Base-by-base conservation (phyloP, 2,797 vertebrate species). In the Eurystomus glaucurus region DNA sequence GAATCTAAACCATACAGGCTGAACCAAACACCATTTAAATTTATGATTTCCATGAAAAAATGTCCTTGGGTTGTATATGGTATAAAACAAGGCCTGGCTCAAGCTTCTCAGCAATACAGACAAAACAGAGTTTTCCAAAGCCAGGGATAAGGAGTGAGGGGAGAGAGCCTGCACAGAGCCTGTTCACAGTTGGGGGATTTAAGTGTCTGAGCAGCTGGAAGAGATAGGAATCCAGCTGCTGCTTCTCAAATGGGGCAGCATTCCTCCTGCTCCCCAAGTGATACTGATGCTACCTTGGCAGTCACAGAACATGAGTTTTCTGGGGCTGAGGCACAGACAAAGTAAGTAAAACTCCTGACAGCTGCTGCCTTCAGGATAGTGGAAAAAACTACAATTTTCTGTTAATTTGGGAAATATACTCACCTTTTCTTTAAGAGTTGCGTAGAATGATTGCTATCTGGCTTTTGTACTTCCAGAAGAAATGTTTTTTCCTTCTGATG, bases 61-160 rank as follows among this genome's bases (percentile, higher is more conserved):
- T 9, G 5, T 46, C 28, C 28, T 75, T 48, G 35, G 2, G 1
- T 50, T 93, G 14, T 14, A 29, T 0, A 1, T 3, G 7, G 3
- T 33, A 19, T 52, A 18, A 89, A 86, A 25, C 5, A 65, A 86
- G 16, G 9, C 19, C 58, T 68, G 33, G 3, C 11, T 79, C 20
- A 82, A 79, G 2, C 3, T 85, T 85, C 28, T 51, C 39, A 74
- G 13, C 15, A 28, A 20, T 25, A 50, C 1, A 72, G 29, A 54
- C 5, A 23, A 52, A 85, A 58, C 1, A 25, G 2, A 25, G 2
- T 45, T 89, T 84, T 78, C 28, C 22, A 54, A 75, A 68, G 7
- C 17, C 22, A 50, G 22, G 29, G 31, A 68, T 25, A 11, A 76
- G 39, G 25, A 77, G 9, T 26, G 31, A 70, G 4, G 5, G 14